Evolutionary conservation across 1,140 invertebrate genomes (phyloP).

Genomic region (Saccostrea echinata): DNA sequence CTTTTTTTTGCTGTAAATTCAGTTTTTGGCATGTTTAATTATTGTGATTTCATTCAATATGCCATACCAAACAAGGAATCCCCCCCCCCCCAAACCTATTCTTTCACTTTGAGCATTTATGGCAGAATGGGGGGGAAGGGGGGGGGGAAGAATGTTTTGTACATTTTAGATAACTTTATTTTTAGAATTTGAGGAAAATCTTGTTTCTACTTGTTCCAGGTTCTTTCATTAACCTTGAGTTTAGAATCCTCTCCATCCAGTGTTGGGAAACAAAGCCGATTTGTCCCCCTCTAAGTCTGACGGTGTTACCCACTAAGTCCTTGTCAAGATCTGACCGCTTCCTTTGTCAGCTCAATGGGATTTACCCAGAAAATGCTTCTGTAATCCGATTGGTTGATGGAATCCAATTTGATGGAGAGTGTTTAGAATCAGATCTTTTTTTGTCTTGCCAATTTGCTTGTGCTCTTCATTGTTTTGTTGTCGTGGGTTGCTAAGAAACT

Average conservation of each 20-base stretch:
- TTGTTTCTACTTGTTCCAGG: neutral
- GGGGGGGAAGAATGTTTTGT: too few relatives aligned
- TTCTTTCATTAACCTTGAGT: neutral
- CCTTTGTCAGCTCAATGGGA: constrained; percentile 24
- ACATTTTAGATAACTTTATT: too few relatives aligned
- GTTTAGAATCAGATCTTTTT: neutral
- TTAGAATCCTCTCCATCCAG: neutral
- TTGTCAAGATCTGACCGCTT: neutral
- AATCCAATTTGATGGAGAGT: constrained; percentile 14
- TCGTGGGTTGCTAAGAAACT: neutral
- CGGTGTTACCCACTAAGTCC: neutral
- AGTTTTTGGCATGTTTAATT: too few relatives aligned
- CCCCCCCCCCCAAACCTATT: too few relatives aligned
- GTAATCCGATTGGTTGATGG: constrained; percentile 19
- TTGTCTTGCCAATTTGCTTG: neutral
- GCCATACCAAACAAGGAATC: too few relatives aligned
- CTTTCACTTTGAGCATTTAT: too few relatives aligned
- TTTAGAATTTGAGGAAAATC: too few relatives aligned
- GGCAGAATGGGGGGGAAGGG: too few relatives aligned
- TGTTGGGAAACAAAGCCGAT: neutral
- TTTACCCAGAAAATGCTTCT: neutral
- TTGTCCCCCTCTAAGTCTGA: neutral
- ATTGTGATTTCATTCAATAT: too few relatives aligned
- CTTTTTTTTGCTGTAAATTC: too few relatives aligned
- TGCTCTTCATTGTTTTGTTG: neutral